Percentiles rank a stretch among this genome's conserved stretches.
These are phyloP conservation scores for Brachionus plicatilis DNA, from an alignment of 1,140 invertebrate genomes.

Conservation along the genomic window DNA sequence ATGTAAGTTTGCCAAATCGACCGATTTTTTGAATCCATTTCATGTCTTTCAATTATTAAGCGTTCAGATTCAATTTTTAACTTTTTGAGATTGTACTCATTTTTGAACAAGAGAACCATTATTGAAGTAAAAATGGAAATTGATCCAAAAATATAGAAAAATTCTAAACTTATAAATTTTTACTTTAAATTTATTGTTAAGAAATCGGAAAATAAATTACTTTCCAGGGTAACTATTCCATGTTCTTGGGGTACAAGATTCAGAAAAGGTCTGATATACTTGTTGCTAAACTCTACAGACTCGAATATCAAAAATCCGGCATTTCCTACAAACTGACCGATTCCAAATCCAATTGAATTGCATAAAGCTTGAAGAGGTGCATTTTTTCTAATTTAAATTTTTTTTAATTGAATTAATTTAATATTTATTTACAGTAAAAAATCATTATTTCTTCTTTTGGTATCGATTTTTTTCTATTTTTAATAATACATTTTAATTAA, in stretches of 20 bases:
- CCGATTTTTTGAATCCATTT: background rate
- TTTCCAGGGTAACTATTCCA: background rate
- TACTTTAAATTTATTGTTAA: background rate
- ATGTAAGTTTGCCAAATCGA: background rate
- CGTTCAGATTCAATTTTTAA: background rate
- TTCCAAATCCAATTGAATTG: slow-evolving; percentile 6
- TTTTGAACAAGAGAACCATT: background rate
- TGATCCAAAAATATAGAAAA: slow-evolving; percentile 6
- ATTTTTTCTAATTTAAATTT: background rate
- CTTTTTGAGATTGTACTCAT: background rate
- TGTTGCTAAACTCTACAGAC: slow-evolving; percentile 25
- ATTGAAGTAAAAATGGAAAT: background rate
- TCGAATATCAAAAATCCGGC: slow-evolving; percentile 16
- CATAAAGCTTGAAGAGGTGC: background rate
- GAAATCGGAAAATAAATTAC: background rate
- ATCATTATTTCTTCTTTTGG: no score
- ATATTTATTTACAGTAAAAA: no score
- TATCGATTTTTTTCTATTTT: background rate
- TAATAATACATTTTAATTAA: no score
- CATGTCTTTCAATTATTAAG: background rate
- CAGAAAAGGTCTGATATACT: slow-evolving; percentile 5
- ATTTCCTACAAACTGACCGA: slow-evolving; percentile 17
- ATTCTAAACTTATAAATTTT: background rate
- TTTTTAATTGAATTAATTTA: background rate
- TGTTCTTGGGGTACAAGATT: background rate